These are phyloP conservation scores for Cantharis rustica DNA, from an alignment of 2,888 invertebrate species.

Conservation along the genomic window DNA sequence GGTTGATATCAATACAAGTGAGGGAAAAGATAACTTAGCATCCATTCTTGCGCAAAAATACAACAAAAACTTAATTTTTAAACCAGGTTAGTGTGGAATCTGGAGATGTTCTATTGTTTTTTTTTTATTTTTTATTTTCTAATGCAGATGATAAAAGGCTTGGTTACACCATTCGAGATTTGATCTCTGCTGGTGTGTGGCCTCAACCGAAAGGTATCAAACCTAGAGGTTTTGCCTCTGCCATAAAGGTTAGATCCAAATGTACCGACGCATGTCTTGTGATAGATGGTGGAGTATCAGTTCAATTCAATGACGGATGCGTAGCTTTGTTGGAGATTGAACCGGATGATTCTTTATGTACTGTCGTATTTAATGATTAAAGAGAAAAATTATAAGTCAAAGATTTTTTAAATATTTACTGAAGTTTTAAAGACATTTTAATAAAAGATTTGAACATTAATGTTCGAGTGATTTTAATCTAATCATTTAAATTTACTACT, in stretches of 20 bases:
- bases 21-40: constrained; percentile 51
- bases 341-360: constrained; percentile 86
- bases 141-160: constrained; percentile 72
- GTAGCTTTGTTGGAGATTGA: constrained; percentile 81
- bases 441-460: neutral
- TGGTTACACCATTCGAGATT: constrained; percentile 92
- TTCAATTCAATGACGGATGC: constrained; percentile 93
- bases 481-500: neutral
- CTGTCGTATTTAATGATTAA: constrained; percentile 60
- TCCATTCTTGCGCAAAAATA: constrained; percentile 62
- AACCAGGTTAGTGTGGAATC: constrained; percentile 61
- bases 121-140: neutral
- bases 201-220: constrained; percentile 77
- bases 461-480: neutral
- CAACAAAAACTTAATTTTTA: constrained; percentile 74
- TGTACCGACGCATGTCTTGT: constrained; percentile 92
- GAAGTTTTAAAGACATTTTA: neutral
- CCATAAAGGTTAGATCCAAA: constrained; percentile 80
- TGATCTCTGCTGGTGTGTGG: constrained; percentile 87
- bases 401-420: neutral
- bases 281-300: constrained; percentile 93
- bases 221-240: constrained; percentile 76
- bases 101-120: neutral
- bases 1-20: constrained; percentile 50
- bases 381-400: neutral